Conservation (phyloP, 2,113 vertebrate genomes). For the Cyprinus carpio region DNA sequence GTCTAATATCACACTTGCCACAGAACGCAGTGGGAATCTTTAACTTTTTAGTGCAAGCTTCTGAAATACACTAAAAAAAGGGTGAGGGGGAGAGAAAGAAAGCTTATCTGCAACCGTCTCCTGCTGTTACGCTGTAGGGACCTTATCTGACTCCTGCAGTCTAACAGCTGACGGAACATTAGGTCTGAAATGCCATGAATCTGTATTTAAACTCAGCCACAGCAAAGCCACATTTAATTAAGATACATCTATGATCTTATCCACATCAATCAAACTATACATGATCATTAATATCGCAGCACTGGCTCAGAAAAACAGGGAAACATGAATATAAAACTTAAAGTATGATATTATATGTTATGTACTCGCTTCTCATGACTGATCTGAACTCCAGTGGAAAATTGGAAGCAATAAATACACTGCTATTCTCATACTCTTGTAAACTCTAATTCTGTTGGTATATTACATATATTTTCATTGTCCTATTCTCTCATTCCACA, state of each 20-base stretch:
- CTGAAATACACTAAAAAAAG: constrained; percentile 19
- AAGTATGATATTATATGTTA: too few species aligned
- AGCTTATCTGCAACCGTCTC: constrained; percentile 30
- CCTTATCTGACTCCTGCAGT: constrained; percentile 23
- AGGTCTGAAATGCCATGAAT: not conserved
- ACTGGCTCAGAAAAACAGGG: not conserved
- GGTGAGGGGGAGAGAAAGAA: not conserved
- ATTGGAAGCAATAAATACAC: too few species aligned
- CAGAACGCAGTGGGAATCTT: not conserved
- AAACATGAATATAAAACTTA: not conserved
- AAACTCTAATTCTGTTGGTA: not conserved
- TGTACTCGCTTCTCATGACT: not conserved
- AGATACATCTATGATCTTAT: not conserved
- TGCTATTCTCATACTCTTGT: not conserved
- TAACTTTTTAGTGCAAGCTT: not conserved
- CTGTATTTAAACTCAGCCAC: not conserved
- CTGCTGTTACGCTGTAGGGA: constrained; percentile 22
- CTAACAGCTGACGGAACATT: not conserved
- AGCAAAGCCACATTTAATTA: not conserved
- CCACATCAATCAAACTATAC: not conserved
- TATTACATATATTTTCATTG: not conserved
- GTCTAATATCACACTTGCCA: not conserved
- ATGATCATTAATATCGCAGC: not conserved
- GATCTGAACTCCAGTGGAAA: not conserved
- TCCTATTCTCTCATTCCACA: not conserved